A percentile compares a stretch with the other conserved stretches of the same genome.
Conservation (phyloP, 2,113 vertebrate species). For the Mormyrus iriodes region DNA sequence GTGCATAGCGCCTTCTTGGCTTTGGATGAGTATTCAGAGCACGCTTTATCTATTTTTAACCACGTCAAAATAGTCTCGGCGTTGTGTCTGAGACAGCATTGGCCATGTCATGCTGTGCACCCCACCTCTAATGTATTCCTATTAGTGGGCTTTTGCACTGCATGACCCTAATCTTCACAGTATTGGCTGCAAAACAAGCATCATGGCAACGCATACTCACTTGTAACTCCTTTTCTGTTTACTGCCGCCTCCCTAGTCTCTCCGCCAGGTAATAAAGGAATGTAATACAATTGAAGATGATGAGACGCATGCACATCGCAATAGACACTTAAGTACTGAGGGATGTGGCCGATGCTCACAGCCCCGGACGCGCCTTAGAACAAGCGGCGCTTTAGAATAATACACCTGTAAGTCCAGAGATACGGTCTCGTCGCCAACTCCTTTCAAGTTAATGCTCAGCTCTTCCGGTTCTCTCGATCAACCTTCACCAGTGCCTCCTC, state of each 20-base stretch:
- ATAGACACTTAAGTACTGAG: neutral
- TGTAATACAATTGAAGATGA: neutral
- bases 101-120: neutral
- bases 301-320: neutral
- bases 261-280: neutral
- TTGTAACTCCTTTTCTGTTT: constrained; percentile 1
- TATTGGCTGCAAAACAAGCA: neutral
- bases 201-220: neutral
- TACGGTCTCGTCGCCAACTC: neutral
- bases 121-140: neutral
- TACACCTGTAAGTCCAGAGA: constrained; percentile 11
- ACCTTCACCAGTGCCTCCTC: neutral
- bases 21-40: neutral
- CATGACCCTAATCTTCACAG: constrained; percentile 15
- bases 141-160: neutral
- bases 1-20: neutral
- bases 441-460: neutral
- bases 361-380: neutral
- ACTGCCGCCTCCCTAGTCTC: neutral
- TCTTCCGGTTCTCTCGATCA: neutral
- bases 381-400: neutral
- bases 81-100: neutral
- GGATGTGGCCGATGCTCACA: neutral
- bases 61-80: neutral
- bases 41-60: neutral